Conservation (phyloP, 1,140 invertebrate species). For the Trichonephila clavata region DNA sequence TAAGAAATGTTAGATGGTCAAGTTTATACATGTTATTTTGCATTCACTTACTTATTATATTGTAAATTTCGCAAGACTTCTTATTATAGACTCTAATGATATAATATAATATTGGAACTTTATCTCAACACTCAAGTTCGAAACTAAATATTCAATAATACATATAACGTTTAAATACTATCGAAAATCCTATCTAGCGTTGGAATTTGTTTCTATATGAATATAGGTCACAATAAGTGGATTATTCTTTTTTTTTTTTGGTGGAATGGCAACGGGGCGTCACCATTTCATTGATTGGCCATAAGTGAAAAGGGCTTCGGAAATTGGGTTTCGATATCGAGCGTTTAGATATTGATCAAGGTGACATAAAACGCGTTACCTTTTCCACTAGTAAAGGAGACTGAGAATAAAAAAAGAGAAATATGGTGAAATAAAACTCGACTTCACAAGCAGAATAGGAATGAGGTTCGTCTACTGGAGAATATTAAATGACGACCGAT, state of each 20-base stretch:
- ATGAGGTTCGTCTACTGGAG: background rate
- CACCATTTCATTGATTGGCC: slow-evolving; percentile 43
- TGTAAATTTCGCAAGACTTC: too few species aligned
- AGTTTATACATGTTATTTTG: too few species aligned
- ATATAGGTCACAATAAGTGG: background rate
- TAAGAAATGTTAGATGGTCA: too few species aligned
- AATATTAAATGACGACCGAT: slow-evolving; percentile 65
- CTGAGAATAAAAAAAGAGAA: slow-evolving; percentile 1
- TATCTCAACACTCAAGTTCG: too few species aligned
- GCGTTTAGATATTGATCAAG: slow-evolving; percentile 58
- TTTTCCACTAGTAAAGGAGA: slow-evolving; percentile 13
- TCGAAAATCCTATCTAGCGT: too few species aligned
- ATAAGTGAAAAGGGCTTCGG: slow-evolving; percentile 19
- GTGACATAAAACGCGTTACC: slow-evolving; percentile 68
- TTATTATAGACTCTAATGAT: too few species aligned
- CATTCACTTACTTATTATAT: too few species aligned
- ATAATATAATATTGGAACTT: too few species aligned
- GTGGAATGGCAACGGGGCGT: slow-evolving; percentile 32
- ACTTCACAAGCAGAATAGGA: slow-evolving; percentile 28
- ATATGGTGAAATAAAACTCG: slow-evolving; percentile 37
- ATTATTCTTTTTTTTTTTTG: background rate
- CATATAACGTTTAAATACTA: too few species aligned
- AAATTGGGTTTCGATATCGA: slow-evolving; percentile 71
- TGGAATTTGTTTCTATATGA: background rate
- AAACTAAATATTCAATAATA: too few species aligned